A percentile compares a stretch with the other conserved stretches of the same genome.
Evolutionary conservation across 2,888 invertebrate genomes (phyloP).

Genomic region (Metalampra italica): DNA sequence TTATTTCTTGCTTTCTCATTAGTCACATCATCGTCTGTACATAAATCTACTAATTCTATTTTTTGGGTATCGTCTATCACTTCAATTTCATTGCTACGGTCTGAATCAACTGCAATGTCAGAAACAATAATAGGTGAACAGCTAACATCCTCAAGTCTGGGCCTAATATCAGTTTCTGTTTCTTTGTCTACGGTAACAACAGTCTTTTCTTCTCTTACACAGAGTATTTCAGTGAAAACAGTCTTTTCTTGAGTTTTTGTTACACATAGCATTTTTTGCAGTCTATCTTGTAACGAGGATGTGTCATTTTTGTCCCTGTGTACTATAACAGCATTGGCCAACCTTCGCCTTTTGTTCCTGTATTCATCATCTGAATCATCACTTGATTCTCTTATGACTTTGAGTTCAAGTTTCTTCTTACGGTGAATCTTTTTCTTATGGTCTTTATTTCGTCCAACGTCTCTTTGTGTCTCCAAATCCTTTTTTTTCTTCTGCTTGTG

Average conservation of each 20-base stretch:
- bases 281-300: conserved; percentile 56
- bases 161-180: conserved; percentile 16
- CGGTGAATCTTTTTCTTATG: conserved; percentile 36
- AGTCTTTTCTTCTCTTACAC: conserved; percentile 24
- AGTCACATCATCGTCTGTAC: conserved; percentile 31
- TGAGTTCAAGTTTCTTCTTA: conserved; percentile 34
- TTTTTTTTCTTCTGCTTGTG: conserved; percentile 46
- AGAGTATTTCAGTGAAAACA: conserved; percentile 40
- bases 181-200: conserved; percentile 18
- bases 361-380: conserved; percentile 69
- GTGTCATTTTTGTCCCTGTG: conserved; percentile 49
- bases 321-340: conserved; percentile 76
- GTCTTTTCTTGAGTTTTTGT: conserved; percentile 24
- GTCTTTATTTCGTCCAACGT: conserved; percentile 33
- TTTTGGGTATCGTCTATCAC: conserved; percentile 10
- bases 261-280: conserved; percentile 58
- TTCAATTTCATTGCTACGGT: conserved; percentile 11
- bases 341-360: conserved; percentile 62
- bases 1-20: conserved; percentile 18
- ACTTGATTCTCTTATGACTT: conserved; percentile 50
- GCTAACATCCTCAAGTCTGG: conserved; percentile 15
- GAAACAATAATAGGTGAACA: conserved; percentile 22
- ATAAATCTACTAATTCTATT: conserved; percentile 35
- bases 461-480: conserved; percentile 21
- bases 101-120: conserved; percentile 11